A percentile compares a stretch with the other conserved stretches of the same genome.
Conservation (phyloP, 2,113 vertebrate genomes). For the Lepus americanus region DNA sequence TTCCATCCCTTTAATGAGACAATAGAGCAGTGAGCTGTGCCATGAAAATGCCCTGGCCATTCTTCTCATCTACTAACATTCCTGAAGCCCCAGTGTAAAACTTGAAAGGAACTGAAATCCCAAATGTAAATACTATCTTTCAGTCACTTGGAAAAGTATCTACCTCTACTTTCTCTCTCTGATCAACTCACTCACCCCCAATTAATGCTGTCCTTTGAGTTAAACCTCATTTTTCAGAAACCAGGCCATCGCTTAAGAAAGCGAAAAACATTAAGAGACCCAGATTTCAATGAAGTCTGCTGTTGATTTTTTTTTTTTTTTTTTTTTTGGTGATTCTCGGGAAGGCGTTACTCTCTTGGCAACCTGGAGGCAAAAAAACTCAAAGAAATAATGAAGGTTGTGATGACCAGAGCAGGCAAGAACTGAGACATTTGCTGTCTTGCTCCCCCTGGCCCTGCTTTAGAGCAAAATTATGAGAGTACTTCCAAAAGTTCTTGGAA, state of each 20-base stretch:
- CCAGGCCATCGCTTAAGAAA: constrained; percentile 62
- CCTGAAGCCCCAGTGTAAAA: constrained; percentile 21
- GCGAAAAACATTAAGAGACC: constrained; percentile 65
- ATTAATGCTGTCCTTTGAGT: constrained; percentile 37
- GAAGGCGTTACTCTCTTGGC: constrained; percentile 52
- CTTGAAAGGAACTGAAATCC: constrained; percentile 72
- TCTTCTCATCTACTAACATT: constrained; percentile 42
- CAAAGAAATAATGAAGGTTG: constrained; percentile 18
- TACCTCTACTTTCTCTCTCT: constrained; percentile 39
- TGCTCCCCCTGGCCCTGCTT: background rate
- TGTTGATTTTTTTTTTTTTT: constrained; percentile 66
- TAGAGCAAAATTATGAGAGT: background rate
- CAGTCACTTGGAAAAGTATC: constrained; percentile 50
- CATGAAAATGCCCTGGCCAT: background rate
- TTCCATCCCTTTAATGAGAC: constrained; percentile 14
- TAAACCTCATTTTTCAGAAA: constrained; percentile 67
- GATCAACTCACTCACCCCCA: background rate
- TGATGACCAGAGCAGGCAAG: background rate
- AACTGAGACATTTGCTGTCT: background rate
- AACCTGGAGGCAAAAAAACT: constrained; percentile 32
- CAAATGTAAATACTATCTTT: constrained; percentile 60
- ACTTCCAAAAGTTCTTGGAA: background rate
- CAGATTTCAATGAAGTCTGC: constrained; percentile 69
- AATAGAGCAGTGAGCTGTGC: background rate
- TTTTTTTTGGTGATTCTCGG: constrained; percentile 70